Base-by-base conservation (phyloP, 2,888 invertebrate genomes). In the Dyspetes luteomarginatus region DNA sequence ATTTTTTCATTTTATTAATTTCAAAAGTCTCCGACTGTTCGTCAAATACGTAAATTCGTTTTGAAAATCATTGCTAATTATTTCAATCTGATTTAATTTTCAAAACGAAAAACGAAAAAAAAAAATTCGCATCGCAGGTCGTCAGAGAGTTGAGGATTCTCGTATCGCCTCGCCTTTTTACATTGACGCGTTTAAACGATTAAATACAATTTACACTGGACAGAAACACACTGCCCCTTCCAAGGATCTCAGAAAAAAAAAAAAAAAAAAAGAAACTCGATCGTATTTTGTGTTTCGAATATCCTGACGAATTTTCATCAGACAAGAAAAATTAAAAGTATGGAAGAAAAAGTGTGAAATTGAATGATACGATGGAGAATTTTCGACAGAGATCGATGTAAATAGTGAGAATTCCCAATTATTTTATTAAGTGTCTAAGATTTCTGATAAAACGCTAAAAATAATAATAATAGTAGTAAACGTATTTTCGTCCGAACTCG, bases 211-310 rank as follows among this genome's bases (percentile, higher is more conserved):
- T 55, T 60, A 12, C 19, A 58, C 56, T 77, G 67, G 64, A 60
- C 74, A 65, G 43, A 41, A 77, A 78, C 83, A n/a, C n/a, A 84
- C 83, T 84, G 84, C 82, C 84, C 78, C 62, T 72, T 72, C 55
- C 72, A 62, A 67, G 72, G 80, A 76, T 80, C 76, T 80, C 80
- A 68, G 36, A 58, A 79, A 9, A 48, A 43, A 52, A 19, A 9
- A 12, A 41, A 36, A 19, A 36, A 5, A 17, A 12, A 4, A 56
- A 19, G n/a, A 24, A 50, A 45, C 79, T 43, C 22, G n/a, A 69
- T 75, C 58, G 30, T 55, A 45, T 50, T 3, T 15, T 52, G 58
- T 9, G 36, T 65, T 17, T 26, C 48, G 50, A 2, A 22, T 45
- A 50, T 56, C 60, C 58, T 12, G 55, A 72, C 0, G 43, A 72